Conservation (phyloP, 2,797 vertebrate species). For the Helicolenus hilgendorfi region DNA sequence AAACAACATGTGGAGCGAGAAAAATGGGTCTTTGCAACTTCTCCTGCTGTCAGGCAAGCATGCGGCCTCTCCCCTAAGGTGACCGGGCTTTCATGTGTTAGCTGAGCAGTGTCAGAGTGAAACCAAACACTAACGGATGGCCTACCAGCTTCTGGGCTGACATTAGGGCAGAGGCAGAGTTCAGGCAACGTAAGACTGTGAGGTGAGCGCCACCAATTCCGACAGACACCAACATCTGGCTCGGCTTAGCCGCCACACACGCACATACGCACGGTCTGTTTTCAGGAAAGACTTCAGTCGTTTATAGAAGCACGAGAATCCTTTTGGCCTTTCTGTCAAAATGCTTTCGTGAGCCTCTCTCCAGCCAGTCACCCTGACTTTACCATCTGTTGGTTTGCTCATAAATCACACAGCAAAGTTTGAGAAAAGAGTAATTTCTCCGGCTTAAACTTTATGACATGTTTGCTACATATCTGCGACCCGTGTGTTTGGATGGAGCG, state of each 20-base stretch:
- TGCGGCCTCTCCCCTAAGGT: slow-evolving; percentile 23
- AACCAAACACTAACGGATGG: slow-evolving; percentile 64
- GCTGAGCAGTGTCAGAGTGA: slow-evolving; percentile 34
- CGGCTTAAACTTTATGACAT: slow-evolving; percentile 35
- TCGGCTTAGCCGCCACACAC: slow-evolving; percentile 47
- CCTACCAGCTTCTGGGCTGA: slow-evolving; percentile 50
- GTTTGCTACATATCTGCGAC: slow-evolving; percentile 40
- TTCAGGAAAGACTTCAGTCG: slow-evolving; percentile 28
- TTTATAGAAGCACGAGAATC: slow-evolving; percentile 58
- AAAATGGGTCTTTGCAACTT: background rate
- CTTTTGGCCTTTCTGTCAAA: slow-evolving; percentile 49
- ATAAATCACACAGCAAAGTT: slow-evolving; percentile 40
- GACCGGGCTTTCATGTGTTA: slow-evolving; percentile 38
- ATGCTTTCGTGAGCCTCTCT: slow-evolving; percentile 41
- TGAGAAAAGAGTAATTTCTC: slow-evolving; percentile 8
- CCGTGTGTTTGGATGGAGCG: slow-evolving; percentile 22
- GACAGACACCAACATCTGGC: slow-evolving; percentile 72
- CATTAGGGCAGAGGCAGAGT: slow-evolving; percentile 46
- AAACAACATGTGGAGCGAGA: background rate
- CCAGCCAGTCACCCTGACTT: slow-evolving; percentile 41
- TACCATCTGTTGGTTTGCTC: slow-evolving; percentile 49
- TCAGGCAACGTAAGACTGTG: slow-evolving; percentile 21
- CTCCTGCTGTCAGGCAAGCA: slow-evolving; percentile 37
- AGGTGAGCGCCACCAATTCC: slow-evolving; percentile 51
- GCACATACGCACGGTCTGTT: slow-evolving; percentile 12